Evolutionary conservation across 35 echinoderm and acorn worm genomes (phyloP).

Genomic region (Heliocidaris erythrogramma): DNA sequence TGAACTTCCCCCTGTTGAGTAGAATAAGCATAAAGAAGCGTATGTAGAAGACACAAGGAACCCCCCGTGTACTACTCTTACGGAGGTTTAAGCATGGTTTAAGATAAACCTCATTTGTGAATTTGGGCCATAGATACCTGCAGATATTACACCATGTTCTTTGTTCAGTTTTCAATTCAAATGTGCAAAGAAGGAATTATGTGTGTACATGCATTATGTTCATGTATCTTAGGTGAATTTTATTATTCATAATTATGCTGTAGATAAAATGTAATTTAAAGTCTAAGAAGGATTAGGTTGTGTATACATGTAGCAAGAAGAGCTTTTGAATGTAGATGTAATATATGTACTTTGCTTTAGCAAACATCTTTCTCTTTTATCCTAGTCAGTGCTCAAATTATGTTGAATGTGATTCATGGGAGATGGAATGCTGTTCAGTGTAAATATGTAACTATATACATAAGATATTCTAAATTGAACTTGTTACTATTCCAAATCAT

Average conservation of each 20-base stretch:
- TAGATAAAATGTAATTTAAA: background rate
- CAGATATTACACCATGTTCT: too few relatives aligned
- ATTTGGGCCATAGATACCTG: too few relatives aligned
- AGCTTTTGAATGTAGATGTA: background rate
- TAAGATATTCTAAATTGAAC: background rate
- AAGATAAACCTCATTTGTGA: too few relatives aligned
- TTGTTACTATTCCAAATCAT: background rate
- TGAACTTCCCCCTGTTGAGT: too few relatives aligned
- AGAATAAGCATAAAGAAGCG: too few relatives aligned
- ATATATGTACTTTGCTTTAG: background rate
- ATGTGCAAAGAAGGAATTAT: background rate
- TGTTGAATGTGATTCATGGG: background rate
- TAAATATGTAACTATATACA: background rate
- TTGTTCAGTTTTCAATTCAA: background rate
- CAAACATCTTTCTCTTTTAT: background rate
- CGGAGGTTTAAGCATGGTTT: too few relatives aligned
- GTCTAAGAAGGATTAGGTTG: background rate
- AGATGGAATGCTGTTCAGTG: background rate
- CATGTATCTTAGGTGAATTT: background rate
- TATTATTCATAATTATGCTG: background rate
- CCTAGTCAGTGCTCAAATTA: background rate
- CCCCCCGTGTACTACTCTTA: too few relatives aligned
- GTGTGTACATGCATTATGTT: background rate
- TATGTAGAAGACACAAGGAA: too few relatives aligned
- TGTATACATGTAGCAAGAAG: background rate